Evolutionary conservation across 2,888 invertebrate genomes (phyloP).

Genomic region (Thera britannica): DNA sequence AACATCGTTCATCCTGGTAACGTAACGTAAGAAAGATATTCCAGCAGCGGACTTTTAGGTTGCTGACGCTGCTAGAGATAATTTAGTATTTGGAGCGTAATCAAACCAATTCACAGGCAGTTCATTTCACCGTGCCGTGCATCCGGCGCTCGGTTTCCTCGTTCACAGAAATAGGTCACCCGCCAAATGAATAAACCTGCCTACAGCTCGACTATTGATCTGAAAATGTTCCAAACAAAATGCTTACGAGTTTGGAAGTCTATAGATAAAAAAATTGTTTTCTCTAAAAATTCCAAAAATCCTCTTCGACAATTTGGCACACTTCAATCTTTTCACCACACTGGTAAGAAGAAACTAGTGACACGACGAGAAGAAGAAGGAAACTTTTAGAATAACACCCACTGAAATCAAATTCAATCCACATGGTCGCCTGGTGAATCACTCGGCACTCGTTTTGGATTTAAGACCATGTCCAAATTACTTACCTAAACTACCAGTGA

Average conservation of each 20-base stretch:
- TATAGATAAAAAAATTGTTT: too few relatives aligned
- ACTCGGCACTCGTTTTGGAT: neutral
- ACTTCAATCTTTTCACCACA: too few relatives aligned
- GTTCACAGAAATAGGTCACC: conserved; percentile 2
- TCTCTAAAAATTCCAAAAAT: too few relatives aligned
- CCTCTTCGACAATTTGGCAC: too few relatives aligned
- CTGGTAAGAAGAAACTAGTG: too few relatives aligned
- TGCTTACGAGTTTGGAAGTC: neutral
- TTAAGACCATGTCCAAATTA: neutral
- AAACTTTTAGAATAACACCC: neutral
- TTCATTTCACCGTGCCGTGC: conserved; percentile 6
- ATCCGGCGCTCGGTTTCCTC: conserved; percentile 8
- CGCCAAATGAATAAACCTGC: neutral
- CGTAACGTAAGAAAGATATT: too few relatives aligned
- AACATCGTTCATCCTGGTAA: too few relatives aligned
- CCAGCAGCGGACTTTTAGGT: too few relatives aligned
- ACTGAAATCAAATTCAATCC: neutral
- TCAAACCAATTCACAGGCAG: neutral
- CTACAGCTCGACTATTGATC: conserved; percentile 1
- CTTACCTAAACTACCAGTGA: neutral
- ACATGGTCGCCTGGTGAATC: neutral
- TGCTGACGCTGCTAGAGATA: too few relatives aligned
- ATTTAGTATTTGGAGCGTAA: neutral
- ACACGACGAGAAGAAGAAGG: too few relatives aligned
- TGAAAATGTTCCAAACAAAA: neutral